Conservation (phyloP, 2,113 vertebrate species). For the Ciconia stormi region DNA sequence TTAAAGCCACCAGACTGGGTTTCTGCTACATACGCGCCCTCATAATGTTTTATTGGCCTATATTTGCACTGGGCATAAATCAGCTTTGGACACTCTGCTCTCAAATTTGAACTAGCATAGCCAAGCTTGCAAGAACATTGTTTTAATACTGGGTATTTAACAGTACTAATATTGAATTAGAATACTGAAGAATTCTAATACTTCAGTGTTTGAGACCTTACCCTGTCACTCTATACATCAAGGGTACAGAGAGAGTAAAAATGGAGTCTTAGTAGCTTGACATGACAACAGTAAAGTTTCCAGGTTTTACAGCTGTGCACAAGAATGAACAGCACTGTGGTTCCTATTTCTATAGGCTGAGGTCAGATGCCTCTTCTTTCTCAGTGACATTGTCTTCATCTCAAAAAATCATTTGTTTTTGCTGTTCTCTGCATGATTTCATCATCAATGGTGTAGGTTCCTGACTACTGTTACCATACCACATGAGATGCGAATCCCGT, state of each 20-base stretch:
- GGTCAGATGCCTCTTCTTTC: background rate
- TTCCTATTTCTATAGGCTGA: background rate
- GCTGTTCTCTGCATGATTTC: background rate
- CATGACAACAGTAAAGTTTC: background rate
- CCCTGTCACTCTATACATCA: background rate
- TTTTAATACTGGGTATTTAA: background rate
- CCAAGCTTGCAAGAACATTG: background rate
- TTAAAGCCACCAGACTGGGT: slow-evolving; percentile 1
- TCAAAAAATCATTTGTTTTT: background rate
- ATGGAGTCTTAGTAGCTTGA: background rate
- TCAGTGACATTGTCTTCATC: background rate
- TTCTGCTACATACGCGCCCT: background rate
- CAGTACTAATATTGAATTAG: background rate
- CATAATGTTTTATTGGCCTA: slow-evolving; percentile 22
- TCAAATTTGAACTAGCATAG: background rate
- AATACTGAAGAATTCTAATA: background rate
- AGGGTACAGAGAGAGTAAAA: background rate
- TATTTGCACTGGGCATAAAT: background rate
- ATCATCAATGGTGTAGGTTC: background rate
- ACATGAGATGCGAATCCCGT: background rate
- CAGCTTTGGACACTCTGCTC: background rate
- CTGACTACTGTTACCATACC: background rate
- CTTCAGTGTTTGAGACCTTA: background rate
- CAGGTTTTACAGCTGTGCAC: background rate
- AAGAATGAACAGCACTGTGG: background rate